phyloP scores from a whole-genome alignment of 2,888 invertebrate genomes.

The Barypeithes pellucidus region DNA sequence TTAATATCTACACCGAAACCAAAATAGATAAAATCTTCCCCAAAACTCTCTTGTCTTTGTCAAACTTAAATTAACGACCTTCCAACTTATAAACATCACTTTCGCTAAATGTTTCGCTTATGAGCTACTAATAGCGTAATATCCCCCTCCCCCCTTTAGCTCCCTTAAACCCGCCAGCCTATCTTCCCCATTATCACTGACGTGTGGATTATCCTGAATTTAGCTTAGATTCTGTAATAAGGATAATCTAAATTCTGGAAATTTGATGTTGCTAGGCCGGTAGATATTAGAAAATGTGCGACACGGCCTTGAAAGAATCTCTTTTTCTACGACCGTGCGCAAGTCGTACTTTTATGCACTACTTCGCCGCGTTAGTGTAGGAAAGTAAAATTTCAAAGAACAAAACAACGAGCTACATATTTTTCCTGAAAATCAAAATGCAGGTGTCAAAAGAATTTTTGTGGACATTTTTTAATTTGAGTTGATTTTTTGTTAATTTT shows the following conservation, averaged over 20 bases:
- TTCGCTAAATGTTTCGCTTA: conserved; percentile 45
- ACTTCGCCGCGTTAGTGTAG: too few relatives aligned
- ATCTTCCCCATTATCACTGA: conserved; percentile 45
- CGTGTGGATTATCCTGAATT: conserved; percentile 44
- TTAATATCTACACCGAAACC: not conserved
- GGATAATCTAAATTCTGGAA: conserved; percentile 47
- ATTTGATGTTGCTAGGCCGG: conserved; percentile 4
- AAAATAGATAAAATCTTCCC: conserved; percentile 9
- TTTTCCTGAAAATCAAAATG: too few relatives aligned
- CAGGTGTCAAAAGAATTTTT: too few relatives aligned
- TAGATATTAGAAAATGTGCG: too few relatives aligned
- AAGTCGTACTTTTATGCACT: too few relatives aligned
- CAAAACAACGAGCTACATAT: too few relatives aligned
- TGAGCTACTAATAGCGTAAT: conserved; percentile 42
- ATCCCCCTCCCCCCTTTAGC: not conserved
- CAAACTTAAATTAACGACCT: conserved; percentile 31
- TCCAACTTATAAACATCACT: conserved; percentile 28
- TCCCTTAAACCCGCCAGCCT: conserved; percentile 14
- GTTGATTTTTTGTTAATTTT: too few relatives aligned
- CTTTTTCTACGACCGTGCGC: too few relatives aligned
- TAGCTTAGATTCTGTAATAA: conserved; percentile 46
- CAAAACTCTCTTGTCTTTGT: conserved; percentile 11
- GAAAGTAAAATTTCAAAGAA: too few relatives aligned
- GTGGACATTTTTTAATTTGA: too few relatives aligned
- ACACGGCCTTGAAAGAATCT: too few relatives aligned